phyloP scores from a whole-genome alignment of 35 echinoderm and acorn worm genomes.

The Diadema setosum region DNA sequence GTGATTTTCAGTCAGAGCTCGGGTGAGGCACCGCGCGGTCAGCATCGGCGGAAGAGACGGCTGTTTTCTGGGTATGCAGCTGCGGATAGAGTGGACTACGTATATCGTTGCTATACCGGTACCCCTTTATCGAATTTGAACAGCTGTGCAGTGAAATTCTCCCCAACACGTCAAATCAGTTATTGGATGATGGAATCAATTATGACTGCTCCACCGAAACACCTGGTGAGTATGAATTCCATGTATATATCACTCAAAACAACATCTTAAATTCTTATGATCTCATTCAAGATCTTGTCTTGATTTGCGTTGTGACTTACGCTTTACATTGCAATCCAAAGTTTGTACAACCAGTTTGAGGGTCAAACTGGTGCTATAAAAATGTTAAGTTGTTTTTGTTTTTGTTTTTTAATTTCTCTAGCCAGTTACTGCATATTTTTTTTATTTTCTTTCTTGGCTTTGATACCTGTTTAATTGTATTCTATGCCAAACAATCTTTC shows the following conservation, averaged over 20 bases:
- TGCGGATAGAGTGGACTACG: no score
- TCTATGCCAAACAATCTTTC: no score
- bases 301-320: not conserved
- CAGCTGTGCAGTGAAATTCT: not conserved
- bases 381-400: not conserved
- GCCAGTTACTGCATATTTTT: no score
- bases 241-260: no score
- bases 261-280: no score
- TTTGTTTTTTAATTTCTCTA: not conserved
- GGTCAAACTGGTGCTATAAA: not conserved
- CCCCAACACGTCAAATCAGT: not conserved
- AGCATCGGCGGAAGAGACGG: not conserved
- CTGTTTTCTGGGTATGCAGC: not conserved
- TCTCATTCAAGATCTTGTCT: not conserved
- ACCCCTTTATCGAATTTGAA: no score
- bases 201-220: not conserved
- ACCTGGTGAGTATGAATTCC: not conserved
- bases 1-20: not conserved
- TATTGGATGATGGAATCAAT: not conserved
- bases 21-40: constrained; percentile 16
- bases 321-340: not conserved
- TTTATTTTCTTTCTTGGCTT: no score
- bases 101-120: no score
- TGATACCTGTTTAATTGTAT: no score
- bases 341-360: not conserved